phyloP scores from a whole-genome alignment of 2,113 vertebrate genomes.

The Heptranchias perlo region DNA sequence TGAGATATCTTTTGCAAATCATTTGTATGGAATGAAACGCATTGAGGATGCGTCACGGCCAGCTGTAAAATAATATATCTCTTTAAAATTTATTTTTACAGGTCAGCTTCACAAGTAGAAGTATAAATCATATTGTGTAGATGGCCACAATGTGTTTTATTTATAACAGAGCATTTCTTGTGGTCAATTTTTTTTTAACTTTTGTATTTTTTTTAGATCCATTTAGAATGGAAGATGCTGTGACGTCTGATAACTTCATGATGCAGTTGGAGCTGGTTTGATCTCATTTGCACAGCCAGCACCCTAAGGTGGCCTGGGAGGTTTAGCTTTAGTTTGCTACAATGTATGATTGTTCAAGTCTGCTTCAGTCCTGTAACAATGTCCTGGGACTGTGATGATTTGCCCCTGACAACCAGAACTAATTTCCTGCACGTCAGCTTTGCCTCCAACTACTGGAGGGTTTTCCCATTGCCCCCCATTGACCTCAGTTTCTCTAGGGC shows the following conservation, averaged over 20 bases:
- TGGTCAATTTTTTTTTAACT: background rate
- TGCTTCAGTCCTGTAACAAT: background rate
- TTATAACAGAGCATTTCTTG: constrained; percentile 6
- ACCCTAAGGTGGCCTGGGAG: background rate
- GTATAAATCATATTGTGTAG: constrained; percentile 16
- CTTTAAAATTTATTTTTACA: constrained; percentile 35
- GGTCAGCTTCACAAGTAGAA: constrained; percentile 25
- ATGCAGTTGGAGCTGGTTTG: background rate
- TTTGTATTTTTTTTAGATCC: background rate
- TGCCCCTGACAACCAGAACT: background rate
- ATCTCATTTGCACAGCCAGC: background rate
- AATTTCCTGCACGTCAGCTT: background rate
- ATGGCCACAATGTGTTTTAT: background rate
- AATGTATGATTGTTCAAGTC: background rate
- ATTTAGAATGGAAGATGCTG: background rate
- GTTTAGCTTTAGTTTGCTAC: background rate
- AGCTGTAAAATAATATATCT: constrained; percentile 4
- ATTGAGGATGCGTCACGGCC: background rate
- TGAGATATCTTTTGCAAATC: background rate
- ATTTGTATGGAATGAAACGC: background rate
- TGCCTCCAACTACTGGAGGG: background rate
- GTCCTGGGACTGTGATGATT: background rate
- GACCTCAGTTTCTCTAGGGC: background rate
- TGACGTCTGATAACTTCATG: background rate
- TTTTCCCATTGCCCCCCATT: background rate